Percentiles rank a stretch among this genome's conserved stretches.
Conservation (phyloP, 2,888 invertebrate genomes). For the Lissocephala sabroskyi region DNA sequence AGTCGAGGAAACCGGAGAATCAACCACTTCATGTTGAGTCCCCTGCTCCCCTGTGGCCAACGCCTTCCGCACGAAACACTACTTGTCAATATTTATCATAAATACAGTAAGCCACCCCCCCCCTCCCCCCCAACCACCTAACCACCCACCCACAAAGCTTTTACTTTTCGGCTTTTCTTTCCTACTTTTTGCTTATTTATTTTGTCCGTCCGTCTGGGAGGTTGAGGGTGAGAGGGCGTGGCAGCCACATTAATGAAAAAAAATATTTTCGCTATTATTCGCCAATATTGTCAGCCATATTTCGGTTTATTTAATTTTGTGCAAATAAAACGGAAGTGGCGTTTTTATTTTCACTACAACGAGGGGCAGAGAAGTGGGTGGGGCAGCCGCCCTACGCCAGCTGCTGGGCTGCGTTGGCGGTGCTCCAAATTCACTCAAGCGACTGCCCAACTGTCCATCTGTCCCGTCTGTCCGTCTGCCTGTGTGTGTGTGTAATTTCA, state of each 20-base stretch:
- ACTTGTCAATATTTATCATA: conserved; percentile 46
- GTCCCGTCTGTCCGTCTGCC: neutral
- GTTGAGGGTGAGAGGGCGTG: conserved; percentile 6
- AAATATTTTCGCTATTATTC: conserved; percentile 64
- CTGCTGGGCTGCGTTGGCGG: too few species aligned
- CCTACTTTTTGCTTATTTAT: conserved; percentile 36
- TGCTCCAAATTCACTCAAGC: too few species aligned
- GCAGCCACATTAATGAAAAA: conserved; percentile 55
- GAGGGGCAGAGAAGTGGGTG: too few species aligned
- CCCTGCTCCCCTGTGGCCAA: too few species aligned
- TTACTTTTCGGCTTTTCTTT: conserved; percentile 57
- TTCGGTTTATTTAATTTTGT: conserved; percentile 67
- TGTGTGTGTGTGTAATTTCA: conserved; percentile 9
- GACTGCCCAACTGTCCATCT: too few species aligned
- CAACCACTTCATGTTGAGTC: too few species aligned
- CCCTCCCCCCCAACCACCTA: too few species aligned
- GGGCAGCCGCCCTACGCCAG: too few species aligned
- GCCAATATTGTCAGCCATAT: conserved; percentile 63
- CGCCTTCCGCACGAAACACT: too few species aligned
- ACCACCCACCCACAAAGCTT: conserved; percentile 51
- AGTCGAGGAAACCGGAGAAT: too few species aligned
- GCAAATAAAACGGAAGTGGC: conserved; percentile 67
- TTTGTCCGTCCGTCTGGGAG: conserved; percentile 15
- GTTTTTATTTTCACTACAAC: conserved; percentile 53
- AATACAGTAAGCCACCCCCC: conserved; percentile 51